These are phyloP conservation scores for Halictus quadricinctus DNA, from an alignment of 2,888 invertebrate genomes.

Conservation along the genomic window DNA sequence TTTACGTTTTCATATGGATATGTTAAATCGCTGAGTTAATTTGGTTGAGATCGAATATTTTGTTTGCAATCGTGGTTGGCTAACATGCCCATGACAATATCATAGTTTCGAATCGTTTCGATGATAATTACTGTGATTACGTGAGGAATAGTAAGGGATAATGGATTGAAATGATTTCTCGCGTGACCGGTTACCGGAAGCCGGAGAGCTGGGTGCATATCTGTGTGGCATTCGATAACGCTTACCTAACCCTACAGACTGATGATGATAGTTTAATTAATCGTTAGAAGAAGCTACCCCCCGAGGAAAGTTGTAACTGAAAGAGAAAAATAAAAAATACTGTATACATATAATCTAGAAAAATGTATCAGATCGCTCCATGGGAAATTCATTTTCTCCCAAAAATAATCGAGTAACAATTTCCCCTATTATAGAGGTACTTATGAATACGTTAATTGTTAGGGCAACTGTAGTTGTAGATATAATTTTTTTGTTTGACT, in stretches of 20 bases:
- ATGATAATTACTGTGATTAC: constrained; percentile 48
- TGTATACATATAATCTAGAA: background rate
- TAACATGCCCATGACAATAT: constrained; percentile 18
- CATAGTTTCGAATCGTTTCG: constrained; percentile 27
- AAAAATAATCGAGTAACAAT: background rate
- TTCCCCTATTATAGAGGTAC: background rate
- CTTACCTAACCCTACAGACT: constrained; percentile 64
- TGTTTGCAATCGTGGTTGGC: background rate
- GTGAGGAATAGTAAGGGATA: constrained; percentile 25
- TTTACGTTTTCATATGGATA: background rate
- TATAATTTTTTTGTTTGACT: background rate
- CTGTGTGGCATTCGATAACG: constrained; percentile 40
- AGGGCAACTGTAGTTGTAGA: background rate
- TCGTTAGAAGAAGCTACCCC: constrained; percentile 25
- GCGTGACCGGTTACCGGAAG: constrained; percentile 4
- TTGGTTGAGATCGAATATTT: background rate
- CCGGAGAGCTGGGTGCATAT: constrained; percentile 43
- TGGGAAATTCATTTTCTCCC: background rate
- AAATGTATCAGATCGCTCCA: background rate
- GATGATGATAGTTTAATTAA: constrained; percentile 63
- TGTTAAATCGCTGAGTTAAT: background rate
- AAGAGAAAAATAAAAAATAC: background rate
- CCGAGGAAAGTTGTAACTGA: background rate
- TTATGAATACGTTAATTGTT: background rate
- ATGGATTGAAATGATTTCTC: constrained; percentile 22